Evolutionary conservation across 1,140 invertebrate species (phyloP), one percentile per base, ranked within the genome.

Genomic region (Ganaspis sp.): DNA sequence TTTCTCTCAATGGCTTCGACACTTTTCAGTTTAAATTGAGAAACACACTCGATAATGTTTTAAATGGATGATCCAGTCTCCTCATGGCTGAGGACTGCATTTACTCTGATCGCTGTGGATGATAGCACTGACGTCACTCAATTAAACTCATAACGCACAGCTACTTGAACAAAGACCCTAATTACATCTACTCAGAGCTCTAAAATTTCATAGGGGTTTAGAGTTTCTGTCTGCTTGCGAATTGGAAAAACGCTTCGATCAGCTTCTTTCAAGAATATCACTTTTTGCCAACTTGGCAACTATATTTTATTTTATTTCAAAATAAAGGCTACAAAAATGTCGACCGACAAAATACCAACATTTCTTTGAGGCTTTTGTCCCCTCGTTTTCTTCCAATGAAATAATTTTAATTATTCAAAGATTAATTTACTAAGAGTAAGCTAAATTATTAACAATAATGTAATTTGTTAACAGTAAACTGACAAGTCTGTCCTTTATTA

Each of bases 101-200:
- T 64, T 26, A 19, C 21, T 64, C 19, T 64, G 54, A 26, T 23
- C 23, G 12, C 23, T 26, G 11, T 4, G 11, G 54, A 64, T 64
- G 23, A 64, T 64, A 6, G 23, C 54, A 26, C 54, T 64, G 58
- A 64, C 58, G 58, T 64, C 58, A 64, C 58, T 64, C 58, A 64
- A 64, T 64, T 64, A 64, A 64, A 29, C 11, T 64, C 58, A 64
- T 64, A 29, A 64, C 26, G 26, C 58, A 64, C 23, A 26, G 23
- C 6, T 64, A 19, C 12, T 64, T 64, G 12, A 64, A 64, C 58
- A 64, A 34, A 64, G 58, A 64, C 23, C 58, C 58, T 29, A 64
- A 64, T 64, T 64, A 64, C 58, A 64, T 64, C 23, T 34, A 26
- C 26, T 12, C 0, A 58, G 23, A 64, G 23, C 21, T 26, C 54